These are phyloP conservation scores for Saccostrea cuccullata DNA, from an alignment of 1,140 invertebrate species.

Conservation along the genomic window DNA sequence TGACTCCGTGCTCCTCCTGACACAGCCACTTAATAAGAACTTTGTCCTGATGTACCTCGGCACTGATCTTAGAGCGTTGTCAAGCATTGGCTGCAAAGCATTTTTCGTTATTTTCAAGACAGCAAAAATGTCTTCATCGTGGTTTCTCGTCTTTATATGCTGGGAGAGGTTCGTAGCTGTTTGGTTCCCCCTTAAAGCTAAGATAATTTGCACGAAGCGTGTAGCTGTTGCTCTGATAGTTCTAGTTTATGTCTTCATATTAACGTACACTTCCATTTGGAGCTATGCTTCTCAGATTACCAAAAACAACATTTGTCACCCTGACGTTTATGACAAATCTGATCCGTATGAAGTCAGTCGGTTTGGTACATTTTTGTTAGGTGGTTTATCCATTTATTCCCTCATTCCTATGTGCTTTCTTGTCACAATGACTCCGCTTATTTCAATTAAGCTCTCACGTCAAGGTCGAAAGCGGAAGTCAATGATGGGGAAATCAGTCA, in stretches of 20 bases:
- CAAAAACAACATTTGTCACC: conserved; percentile 57
- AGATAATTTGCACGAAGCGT: conserved; percentile 56
- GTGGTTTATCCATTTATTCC: conserved; percentile 48
- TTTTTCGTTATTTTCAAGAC: conserved; percentile 65
- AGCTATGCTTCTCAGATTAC: conserved; percentile 57
- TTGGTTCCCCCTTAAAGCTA: conserved; percentile 65
- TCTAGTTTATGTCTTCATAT: conserved; percentile 41
- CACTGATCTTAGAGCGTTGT: conserved; percentile 59
- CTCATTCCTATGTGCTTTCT: conserved; percentile 51
- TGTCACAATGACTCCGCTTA: conserved; percentile 48
- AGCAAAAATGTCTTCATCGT: conserved; percentile 69
- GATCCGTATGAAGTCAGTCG: neutral
- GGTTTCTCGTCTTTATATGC: conserved; percentile 66
- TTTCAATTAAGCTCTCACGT: conserved; percentile 28
- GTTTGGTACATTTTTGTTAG: conserved; percentile 42
- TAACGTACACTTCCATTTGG: conserved; percentile 55
- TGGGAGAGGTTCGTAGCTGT: conserved; percentile 68
- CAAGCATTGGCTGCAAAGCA: conserved; percentile 55
- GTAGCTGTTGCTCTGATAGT: conserved; percentile 34
- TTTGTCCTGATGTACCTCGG: conserved; percentile 57
- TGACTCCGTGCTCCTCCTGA: conserved; percentile 55
- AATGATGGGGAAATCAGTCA: conserved; percentile 18
- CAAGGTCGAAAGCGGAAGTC: neutral
- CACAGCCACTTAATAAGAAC: conserved; percentile 61
- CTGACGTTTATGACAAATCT: conserved; percentile 40